These are phyloP conservation scores for Gasterosteus aculeatus DNA, from an alignment of 2,113 vertebrate species.

Conservation along the genomic window DNA sequence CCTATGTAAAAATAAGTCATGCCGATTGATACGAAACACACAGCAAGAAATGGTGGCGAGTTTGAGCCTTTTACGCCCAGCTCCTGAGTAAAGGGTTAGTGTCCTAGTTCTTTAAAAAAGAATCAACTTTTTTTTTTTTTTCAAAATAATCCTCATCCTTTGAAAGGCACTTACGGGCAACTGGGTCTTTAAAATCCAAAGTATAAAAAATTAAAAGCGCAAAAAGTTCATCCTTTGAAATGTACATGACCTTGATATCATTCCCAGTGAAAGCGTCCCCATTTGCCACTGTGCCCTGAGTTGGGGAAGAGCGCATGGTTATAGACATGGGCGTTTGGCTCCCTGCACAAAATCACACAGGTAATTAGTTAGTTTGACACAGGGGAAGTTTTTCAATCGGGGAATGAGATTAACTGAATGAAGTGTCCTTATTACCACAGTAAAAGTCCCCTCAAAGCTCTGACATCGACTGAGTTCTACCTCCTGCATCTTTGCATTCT, in stretches of 20 bases:
- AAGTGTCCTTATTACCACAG: background rate
- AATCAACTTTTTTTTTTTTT: background rate
- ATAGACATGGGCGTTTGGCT: background rate
- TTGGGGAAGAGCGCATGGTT: background rate
- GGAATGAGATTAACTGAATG: background rate
- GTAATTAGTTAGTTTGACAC: background rate
- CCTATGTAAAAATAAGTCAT: background rate
- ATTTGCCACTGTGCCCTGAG: background rate
- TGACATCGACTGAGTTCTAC: slow-evolving; percentile 42
- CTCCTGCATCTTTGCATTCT: slow-evolving; percentile 28
- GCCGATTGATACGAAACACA: background rate
- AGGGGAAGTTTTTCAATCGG: background rate
- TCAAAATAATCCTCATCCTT: background rate
- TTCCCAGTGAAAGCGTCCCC: background rate
- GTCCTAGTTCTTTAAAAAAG: background rate
- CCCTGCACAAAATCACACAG: background rate
- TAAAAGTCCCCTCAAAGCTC: background rate
- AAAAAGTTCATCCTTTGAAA: background rate
- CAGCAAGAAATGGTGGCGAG: background rate
- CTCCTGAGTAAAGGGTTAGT: background rate
- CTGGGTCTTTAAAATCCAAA: background rate
- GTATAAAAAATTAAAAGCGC: background rate
- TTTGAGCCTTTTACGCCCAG: background rate
- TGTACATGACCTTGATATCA: background rate
- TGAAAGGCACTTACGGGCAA: too few species aligned